Base-by-base conservation (phyloP, 2,888 invertebrate species). In the Ennomos quercinarius region DNA sequence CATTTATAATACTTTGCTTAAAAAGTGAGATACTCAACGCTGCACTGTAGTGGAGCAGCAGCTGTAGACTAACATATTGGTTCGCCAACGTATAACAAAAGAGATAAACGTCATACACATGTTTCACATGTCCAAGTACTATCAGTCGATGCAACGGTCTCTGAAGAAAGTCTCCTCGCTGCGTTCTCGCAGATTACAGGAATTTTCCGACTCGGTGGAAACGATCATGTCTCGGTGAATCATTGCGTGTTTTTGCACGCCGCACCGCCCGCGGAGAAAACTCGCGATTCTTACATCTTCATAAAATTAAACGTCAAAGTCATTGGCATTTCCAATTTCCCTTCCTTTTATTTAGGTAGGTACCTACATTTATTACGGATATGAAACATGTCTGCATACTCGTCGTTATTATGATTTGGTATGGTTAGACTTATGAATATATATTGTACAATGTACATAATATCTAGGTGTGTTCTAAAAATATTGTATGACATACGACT, bases 161-260 rank as follows among this genome's bases (percentile, higher is more conserved):
- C 76, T 79, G 80, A 90, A 89, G 91, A 91, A 91, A 91, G 89
- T 90, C 78, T 81, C 74, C 68, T 71, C 73, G 78, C 77, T 65
- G 54, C 54, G 54, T 59, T 48, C 49, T 43, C 60, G 43, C 47
- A 56, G 84, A 86, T 89, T 84, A 87, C 87, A 91, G 89, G 91
- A 91, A 91, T 91, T 92, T 92, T 91, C 92, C 91, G 86, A 86
- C 73, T 87, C 82, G 89, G 77, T 91, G 87, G 84, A 87, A 90
- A 85, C 81, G 83, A 86, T 88, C 86, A 86, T 87, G 86, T 80
- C 83, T 81, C 79, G 76, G 77, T 88, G 87, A 87, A 86, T 90
- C 89, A 89, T 87, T 86, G 83, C 67, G 71, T 75, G 80, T 89
- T 88, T 91, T 87, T 89, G 83, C 85, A 67, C 71, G 69, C 60